Evolutionary conservation across 2,888 invertebrate genomes (phyloP).

Genomic region (Limnephilus marmoratus): DNA sequence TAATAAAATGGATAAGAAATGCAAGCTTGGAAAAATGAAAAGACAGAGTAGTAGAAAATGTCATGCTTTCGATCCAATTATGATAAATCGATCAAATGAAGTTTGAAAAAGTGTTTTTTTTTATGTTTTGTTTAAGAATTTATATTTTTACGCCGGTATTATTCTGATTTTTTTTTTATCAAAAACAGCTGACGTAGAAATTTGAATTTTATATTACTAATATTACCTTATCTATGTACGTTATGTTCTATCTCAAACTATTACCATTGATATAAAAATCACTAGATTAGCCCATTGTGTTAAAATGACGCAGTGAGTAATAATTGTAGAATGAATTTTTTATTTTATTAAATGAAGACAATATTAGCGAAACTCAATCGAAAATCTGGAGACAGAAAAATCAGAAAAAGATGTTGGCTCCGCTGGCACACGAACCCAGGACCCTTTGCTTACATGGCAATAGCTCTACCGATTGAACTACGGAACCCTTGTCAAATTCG

Average conservation of each 20-base stretch:
- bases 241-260: not conserved
- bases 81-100: not conserved
- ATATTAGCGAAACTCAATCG: no score
- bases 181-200: not conserved
- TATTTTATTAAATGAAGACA: no score
- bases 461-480: no score
- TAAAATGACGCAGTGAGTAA: no score
- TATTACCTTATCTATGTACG: not conserved
- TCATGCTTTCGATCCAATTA: not conserved
- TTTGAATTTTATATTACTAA: not conserved
- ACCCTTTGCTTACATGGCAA: no score
- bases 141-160: not conserved
- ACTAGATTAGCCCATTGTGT: not conserved
- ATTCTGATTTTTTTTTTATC: not conserved
- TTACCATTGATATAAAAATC: not conserved
- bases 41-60: not conserved
- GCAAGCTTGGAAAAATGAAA: not conserved
- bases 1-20: not conserved
- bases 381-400: no score
- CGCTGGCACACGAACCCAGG: no score
- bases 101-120: not conserved
- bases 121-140: not conserved
- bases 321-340: no score
- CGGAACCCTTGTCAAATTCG: no score
- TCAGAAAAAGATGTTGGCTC: no score